Evolutionary conservation across 2,797 vertebrate genomes (phyloP), one percentile per base, ranked within the genome.

Genomic region (Hydrocynus forskahlii): DNA sequence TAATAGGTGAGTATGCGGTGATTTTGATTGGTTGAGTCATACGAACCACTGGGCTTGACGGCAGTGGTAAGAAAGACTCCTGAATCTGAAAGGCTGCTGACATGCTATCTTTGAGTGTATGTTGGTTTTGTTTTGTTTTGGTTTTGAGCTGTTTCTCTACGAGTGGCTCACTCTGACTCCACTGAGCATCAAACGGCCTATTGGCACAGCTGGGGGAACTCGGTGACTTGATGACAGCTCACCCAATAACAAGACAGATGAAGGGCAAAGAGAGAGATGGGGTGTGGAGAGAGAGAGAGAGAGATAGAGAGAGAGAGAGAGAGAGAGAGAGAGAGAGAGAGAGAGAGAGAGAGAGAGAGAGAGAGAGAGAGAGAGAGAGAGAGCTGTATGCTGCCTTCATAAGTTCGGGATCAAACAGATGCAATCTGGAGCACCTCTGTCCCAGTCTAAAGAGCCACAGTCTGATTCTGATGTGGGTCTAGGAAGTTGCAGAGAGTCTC

Each of bases 21-120:
- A 29, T 62, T 29, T 14, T 14, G 12, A 7, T 14, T 29, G 12
- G 23, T 29, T 25, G 59, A 62, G 25, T 16, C 60, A 63, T 63
- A 14, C 60, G 13, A 60, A 25, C 7, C 59, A 25, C 23, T 62
- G 59, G 59, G 21, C 1, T 14, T 74, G 60, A 69, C 35, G 66
- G 57, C 35, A 67, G 7, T 35, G n/a, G 16, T 38, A 38, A 14
- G 25, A 54, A 9, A n/a, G 35, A 2, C 23, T 7, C 16, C 21
- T 63, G 19, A 60, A 6, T 69, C 48, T 59, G 29, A 83, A 68
- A 29, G 63, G 21, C 75, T 60, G 60, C 70, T 69, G 70, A 74
- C 69, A 63, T 54, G 59, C 60, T 38, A 19, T 76, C 23, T 43
- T 54, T 19, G 48, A 66, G 23, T 76, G 60, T 35, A 35, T 66